phyloP scores from a whole-genome alignment of 2,888 invertebrate genomes.

The Gastrophysa polygoni region DNA sequence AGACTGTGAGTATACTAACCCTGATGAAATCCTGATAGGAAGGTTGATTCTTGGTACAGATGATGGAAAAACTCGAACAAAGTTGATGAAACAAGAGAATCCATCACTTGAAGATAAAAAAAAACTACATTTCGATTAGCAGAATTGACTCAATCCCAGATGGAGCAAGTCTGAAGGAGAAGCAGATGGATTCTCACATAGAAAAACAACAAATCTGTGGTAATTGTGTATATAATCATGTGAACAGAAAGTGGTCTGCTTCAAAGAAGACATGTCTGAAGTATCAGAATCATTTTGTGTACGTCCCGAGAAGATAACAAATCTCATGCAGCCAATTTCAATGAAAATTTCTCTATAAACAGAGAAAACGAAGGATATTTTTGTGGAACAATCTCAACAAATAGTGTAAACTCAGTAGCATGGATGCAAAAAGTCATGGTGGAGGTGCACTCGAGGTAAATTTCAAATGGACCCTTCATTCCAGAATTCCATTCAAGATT shows the following conservation, averaged over 20 bases:
- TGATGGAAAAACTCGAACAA: neutral
- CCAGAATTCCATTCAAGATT: neutral
- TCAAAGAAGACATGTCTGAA: neutral
- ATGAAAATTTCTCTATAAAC: neutral
- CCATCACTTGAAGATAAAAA: slow-evolving; percentile 1
- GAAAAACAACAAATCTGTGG: neutral
- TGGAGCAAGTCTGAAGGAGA: neutral
- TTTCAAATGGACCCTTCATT: neutral
- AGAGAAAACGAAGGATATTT: neutral
- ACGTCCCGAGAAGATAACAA: neutral
- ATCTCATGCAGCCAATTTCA: neutral
- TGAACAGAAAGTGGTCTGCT: neutral
- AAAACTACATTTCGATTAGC: slow-evolving; percentile 12
- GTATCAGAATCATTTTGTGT: neutral
- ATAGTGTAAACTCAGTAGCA: neutral
- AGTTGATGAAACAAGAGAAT: slow-evolving; percentile 3
- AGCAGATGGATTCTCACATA: neutral
- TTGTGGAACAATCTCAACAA: neutral
- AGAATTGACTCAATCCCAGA: slow-evolving; percentile 5
- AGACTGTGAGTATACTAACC: slow-evolving; percentile 1
- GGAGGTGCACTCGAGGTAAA: neutral
- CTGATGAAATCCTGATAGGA: slow-evolving; percentile 3
- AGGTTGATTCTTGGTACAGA: neutral
- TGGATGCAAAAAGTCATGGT: neutral
- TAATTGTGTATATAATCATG: neutral